Percentiles rank a stretch among this genome's conserved stretches.
Evolutionary conservation across 2,113 vertebrate genomes (phyloP).

Genomic region (Cebus imitator): DNA sequence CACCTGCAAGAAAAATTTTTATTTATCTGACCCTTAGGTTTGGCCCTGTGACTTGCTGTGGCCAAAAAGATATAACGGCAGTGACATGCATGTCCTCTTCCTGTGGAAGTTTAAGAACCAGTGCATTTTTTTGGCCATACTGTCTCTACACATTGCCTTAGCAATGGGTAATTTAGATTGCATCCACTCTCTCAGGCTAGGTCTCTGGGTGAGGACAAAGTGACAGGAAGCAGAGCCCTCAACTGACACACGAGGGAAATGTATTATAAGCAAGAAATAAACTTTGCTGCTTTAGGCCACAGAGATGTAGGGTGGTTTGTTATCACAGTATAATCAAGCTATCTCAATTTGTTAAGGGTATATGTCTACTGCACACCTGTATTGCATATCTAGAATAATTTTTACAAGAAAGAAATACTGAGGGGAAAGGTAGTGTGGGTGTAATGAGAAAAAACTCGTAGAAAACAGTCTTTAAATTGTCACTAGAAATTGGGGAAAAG

Average conservation of each 20-base stretch:
- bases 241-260: background rate
- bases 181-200: background rate
- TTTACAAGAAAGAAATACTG: conserved; percentile 45
- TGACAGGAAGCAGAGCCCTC: background rate
- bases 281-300: background rate
- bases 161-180: background rate
- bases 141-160: background rate
- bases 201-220: background rate
- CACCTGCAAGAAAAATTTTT: background rate
- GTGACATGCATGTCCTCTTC: background rate
- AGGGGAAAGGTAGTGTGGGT: conserved; percentile 38
- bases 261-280: background rate
- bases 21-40: background rate
- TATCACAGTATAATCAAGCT: background rate
- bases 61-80: background rate
- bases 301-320: background rate
- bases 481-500: conserved; percentile 60
- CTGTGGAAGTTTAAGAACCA: background rate
- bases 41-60: background rate
- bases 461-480: conserved; percentile 76
- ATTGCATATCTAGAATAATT: conserved; percentile 37
- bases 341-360: conserved; percentile 2
- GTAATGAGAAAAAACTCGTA: conserved; percentile 62
- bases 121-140: background rate
- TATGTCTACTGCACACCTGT: conserved; percentile 3